Evolutionary conservation across 2,888 invertebrate genomes (phyloP).

Genomic region (Leucoma salicis): DNA sequence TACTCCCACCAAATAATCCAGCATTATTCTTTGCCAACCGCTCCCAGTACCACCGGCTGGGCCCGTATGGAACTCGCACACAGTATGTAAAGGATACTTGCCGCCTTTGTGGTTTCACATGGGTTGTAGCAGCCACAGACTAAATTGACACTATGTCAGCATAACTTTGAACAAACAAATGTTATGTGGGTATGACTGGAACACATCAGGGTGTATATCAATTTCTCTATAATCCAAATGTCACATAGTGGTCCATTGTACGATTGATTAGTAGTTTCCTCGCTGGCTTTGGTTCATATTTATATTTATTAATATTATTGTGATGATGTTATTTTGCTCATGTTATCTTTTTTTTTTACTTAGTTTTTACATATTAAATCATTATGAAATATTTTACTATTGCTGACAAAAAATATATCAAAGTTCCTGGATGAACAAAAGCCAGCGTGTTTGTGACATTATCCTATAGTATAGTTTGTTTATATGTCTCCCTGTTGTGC

Average conservation of each 20-base stretch:
- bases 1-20: slow-evolving; percentile 80
- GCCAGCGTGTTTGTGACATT: slow-evolving; percentile 56
- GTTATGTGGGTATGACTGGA: slow-evolving; percentile 63
- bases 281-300: slow-evolving; percentile 51
- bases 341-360: slow-evolving; percentile 38
- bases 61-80: slow-evolving; percentile 78
- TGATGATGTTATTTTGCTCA: slow-evolving; percentile 32
- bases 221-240: slow-evolving; percentile 43
- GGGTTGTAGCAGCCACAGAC: slow-evolving; percentile 75
- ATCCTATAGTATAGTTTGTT: slow-evolving; percentile 50
- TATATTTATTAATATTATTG: slow-evolving; percentile 29
- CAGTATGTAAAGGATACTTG: slow-evolving; percentile 82
- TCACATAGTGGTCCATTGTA: slow-evolving; percentile 51
- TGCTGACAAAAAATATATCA: slow-evolving; percentile 33
- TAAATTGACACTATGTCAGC: slow-evolving; percentile 54
- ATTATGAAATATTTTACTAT: slow-evolving; percentile 36
- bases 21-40: slow-evolving; percentile 84
- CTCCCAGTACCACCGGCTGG: slow-evolving; percentile 83
- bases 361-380: slow-evolving; percentile 33
- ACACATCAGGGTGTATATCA: slow-evolving; percentile 69
- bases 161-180: slow-evolving; percentile 63
- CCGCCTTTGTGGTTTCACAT: slow-evolving; percentile 76
- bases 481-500: slow-evolving; percentile 56
- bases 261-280: slow-evolving; percentile 38
- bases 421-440: slow-evolving; percentile 46